These are phyloP conservation scores for Tetramorium parvispinum DNA, from an alignment of 1,140 invertebrate genomes.

Conservation along the genomic window DNA sequence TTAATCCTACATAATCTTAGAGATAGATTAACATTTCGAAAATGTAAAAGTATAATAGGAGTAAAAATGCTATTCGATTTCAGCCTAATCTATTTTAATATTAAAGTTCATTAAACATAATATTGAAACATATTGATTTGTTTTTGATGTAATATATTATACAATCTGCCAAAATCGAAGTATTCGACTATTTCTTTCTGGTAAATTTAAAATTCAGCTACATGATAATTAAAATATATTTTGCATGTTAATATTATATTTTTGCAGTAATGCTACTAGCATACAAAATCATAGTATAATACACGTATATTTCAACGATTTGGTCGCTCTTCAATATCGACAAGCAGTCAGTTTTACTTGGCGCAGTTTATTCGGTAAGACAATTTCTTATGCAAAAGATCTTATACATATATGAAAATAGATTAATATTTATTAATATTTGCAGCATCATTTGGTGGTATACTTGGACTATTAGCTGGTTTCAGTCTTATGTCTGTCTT, in stretches of 20 bases:
- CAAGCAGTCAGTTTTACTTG: slow-evolving; percentile 75
- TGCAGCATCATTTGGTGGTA: slow-evolving; percentile 89
- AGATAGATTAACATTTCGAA: no score
- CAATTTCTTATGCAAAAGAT: slow-evolving; percentile 1
- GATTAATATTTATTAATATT: slow-evolving; percentile 62
- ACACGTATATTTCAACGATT: slow-evolving; percentile 79
- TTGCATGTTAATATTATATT: not conserved
- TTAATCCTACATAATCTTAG: no score
- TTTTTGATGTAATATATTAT: no score
- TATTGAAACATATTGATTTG: no score
- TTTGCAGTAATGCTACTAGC: slow-evolving; percentile 51
- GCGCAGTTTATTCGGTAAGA: slow-evolving; percentile 79
- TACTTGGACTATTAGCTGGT: slow-evolving; percentile 88
- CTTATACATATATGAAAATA: not conserved
- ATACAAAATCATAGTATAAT: slow-evolving; percentile 72
- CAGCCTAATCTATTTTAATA: no score
- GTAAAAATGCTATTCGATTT: no score
- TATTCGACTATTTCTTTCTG: no score
- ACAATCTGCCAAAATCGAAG: no score
- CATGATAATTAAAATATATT: not conserved
- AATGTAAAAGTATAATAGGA: no score
- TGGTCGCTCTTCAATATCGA: slow-evolving; percentile 76
- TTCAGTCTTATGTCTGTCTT: slow-evolving; percentile 90
- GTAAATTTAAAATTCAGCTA: no score
- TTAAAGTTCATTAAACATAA: no score